Evolutionary conservation across 2,888 invertebrate species (phyloP), one percentile per base, ranked within the genome.

Genomic region (Eustalomyia histrio): DNA sequence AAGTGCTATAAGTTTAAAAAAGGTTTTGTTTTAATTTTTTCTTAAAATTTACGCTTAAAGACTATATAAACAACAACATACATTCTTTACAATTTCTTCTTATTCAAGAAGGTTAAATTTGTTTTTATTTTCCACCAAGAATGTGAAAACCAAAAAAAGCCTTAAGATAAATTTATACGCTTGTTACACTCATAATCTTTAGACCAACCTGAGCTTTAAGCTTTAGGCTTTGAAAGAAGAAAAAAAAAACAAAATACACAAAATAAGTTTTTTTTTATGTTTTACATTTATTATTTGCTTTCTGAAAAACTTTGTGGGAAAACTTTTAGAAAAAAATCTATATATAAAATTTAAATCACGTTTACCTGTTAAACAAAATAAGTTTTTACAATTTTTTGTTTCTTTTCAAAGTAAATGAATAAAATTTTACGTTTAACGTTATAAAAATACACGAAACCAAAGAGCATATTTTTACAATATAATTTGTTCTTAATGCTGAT

Each of bases 271-370:
- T 6, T n/a, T 29, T 39, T 39, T 10, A 6, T 39, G 12, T 39
- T 39, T 10, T 39, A 39, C 10, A 12, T 39, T 39, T 14, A 14
- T 39, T 29, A 6, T 29, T 29, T 29, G 29, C 29, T 29, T 29
- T 29, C 29, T 29, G 14, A 35, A 67, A 80, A 57, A 73, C 10
- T 61, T 65, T 16, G 52, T 53, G 16, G 6, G 35, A 47, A n/a
- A 79, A 74, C 55, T 33, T 35, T 14, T 52, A 55, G 64, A 76
- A 68, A 63, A 68, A 58, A 69, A n/a, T n/a, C n/a, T n/a, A n/a
- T n/a, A n/a, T n/a, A n/a, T n/a, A n/a, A n/a, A n/a, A 61, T 68
- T 72, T 80, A 76, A 76, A 76, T 76, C 80, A 80, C 68, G 73
- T 73, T 69, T 73, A 76, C 63, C 63, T 73, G 64, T 69, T 68